A percentile compares a stretch with the other conserved stretches of the same genome.
phyloP scores from a whole-genome alignment of 2,113 vertebrate genomes.

The Rhynchomys soricoides region DNA sequence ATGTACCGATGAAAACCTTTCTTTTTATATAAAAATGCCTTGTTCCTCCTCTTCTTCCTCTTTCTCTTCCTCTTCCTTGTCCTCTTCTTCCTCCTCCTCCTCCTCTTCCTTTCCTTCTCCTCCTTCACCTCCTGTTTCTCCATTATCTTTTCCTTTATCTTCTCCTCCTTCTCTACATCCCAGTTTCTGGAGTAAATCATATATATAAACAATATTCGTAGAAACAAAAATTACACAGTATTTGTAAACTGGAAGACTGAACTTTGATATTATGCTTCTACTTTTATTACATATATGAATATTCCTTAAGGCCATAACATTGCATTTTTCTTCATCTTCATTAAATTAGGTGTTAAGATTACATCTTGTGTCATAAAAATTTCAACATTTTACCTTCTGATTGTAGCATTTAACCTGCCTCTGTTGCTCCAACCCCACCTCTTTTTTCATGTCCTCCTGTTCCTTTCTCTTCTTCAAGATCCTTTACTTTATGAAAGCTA shows the following conservation, averaged over 20 bases:
- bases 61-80: background rate
- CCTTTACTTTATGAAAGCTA: background rate
- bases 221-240: background rate
- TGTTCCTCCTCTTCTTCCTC: background rate
- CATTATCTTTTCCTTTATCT: background rate
- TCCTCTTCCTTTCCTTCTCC: background rate
- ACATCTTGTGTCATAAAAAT: background rate
- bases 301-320: background rate
- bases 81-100: no score
- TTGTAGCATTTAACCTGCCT: rapidly evolving
- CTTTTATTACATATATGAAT: background rate
- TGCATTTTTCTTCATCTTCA: background rate
- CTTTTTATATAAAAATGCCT: background rate
- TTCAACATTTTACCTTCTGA: background rate
- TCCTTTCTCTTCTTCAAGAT: background rate
- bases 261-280: background rate
- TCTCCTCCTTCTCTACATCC: background rate
- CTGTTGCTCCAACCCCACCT: no score
- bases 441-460: background rate
- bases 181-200: background rate
- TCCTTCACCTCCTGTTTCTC: no score
- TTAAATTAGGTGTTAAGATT: background rate
- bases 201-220: background rate
- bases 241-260: background rate
- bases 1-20: background rate